A percentile compares a stretch with the other conserved stretches of the same genome.
Evolutionary conservation across 2,113 vertebrate species (phyloP).

Genomic region (Nothoprocta perdicaria): DNA sequence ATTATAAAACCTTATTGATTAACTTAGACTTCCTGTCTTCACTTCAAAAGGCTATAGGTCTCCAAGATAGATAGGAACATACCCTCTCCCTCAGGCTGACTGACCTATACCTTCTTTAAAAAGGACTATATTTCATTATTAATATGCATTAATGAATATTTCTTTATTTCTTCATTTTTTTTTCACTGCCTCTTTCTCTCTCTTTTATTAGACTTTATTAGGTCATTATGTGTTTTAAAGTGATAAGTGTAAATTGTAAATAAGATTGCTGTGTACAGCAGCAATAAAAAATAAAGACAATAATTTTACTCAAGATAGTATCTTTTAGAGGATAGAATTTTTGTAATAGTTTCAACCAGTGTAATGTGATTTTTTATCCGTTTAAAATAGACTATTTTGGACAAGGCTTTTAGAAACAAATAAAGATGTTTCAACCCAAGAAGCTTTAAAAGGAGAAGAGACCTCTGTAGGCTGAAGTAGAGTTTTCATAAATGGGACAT

Average conservation of each 20-base stretch:
- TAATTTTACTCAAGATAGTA: neutral
- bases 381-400: neutral
- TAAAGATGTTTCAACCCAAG: neutral
- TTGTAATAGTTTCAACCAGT: neutral
- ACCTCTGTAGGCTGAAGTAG: neutral
- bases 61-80: neutral
- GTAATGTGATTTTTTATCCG: neutral
- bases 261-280: neutral
- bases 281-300: neutral
- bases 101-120: neutral
- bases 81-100: neutral
- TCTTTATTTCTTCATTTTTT: neutral
- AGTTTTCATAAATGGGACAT: conserved; percentile 15
- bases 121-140: neutral
- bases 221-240: neutral
- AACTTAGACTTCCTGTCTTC: neutral
- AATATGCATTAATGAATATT: neutral
- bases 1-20: neutral
- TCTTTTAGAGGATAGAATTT: neutral
- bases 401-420: conserved; percentile 10
- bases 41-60: neutral
- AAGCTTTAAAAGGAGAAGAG: neutral
- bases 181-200: neutral
- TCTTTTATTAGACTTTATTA: neutral
- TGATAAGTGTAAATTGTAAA: neutral